These are phyloP conservation scores for Stictonetta naevosa DNA, from an alignment of 2,113 vertebrate species.

Conservation along the genomic window DNA sequence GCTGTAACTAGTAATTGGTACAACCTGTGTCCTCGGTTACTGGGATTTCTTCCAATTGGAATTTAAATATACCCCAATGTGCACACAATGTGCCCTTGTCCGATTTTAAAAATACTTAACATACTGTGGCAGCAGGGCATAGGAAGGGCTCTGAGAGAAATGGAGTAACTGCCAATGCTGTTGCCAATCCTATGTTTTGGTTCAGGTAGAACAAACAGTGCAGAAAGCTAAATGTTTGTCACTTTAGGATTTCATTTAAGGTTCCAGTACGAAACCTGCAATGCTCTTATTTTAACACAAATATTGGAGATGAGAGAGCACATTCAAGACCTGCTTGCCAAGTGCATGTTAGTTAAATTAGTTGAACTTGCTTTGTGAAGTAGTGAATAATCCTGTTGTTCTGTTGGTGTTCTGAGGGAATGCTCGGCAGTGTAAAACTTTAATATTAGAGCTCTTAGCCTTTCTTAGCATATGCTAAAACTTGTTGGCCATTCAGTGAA, in stretches of 20 bases:
- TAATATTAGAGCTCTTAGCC: not conserved
- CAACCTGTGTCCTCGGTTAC: not conserved
- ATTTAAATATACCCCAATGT: conserved; percentile 26
- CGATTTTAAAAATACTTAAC: conserved; percentile 9
- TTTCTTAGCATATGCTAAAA: not conserved
- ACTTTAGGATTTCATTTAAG: not conserved
- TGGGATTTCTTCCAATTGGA: conserved; percentile 34
- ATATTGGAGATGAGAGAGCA: not conserved
- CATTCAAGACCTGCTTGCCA: conserved; percentile 31
- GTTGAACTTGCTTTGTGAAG: not conserved
- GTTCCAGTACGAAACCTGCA: not conserved
- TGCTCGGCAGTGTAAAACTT: not conserved
- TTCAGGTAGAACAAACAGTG: conserved; percentile 21
- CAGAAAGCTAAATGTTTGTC: not conserved
- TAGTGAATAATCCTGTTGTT: conserved; percentile 17
- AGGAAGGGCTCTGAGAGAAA: not conserved
- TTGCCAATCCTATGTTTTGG: not conserved
- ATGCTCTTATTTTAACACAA: conserved; percentile 18
- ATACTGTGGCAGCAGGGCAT: not conserved
- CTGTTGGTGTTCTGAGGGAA: not conserved
- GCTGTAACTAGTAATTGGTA: conserved; percentile 43
- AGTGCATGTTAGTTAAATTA: not conserved
- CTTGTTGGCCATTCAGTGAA: not conserved
- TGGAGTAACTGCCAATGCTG: not conserved
- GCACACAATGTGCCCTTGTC: conserved; percentile 42